Evolutionary conservation across 2,797 vertebrate genomes (phyloP), one percentile per base, ranked within the genome.

Genomic region (Cryptoprocta ferox): DNA sequence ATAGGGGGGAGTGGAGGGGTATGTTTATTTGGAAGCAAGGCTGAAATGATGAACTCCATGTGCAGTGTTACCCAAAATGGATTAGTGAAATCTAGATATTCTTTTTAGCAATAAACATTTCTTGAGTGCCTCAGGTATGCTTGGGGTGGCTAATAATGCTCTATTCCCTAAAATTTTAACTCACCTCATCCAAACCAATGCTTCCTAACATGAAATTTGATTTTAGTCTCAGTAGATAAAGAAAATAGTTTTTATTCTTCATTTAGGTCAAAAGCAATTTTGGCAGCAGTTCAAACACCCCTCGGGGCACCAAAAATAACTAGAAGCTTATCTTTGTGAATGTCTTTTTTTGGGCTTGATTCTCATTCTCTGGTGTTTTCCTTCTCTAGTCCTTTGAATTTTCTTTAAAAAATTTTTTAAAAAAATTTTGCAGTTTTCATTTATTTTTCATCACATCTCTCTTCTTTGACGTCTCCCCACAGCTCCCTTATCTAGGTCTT

Each of bases 181-280:
- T 91, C 30, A 76, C 75, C 28, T 95, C 59, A 89, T 95, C 59
- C 71, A 95, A 91, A 94, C 91, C 26, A 93, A 28, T 87, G 85
- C 86, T 96, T 97, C 63, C 84, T 89, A 91, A 94, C 59, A 53
- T 53, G 73, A 89, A 96, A 97, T 95, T 87, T 76, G 91, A 96
- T 96, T 97, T 97, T 78, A 95, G 75, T 97, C 92, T 91, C 37
- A 53, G 76, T 42, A 96, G 97, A 97, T 97, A 91, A 96, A 96
- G 95, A 93, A 97, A 94, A 96, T 93, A 48, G 53, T 90, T 95
- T 97, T 80, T 93, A 70, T 70, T 96, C 71, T 96, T 79, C 85
- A 96, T 94, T 92, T 94, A 96, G 91, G 93, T 97, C 96, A 94
- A 92, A 97, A 97, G 92, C 88, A 89, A 84, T 96, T 89, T 91